Conservation (phyloP, 1,140 invertebrate genomes). For the Drosophila baimaii region DNA sequence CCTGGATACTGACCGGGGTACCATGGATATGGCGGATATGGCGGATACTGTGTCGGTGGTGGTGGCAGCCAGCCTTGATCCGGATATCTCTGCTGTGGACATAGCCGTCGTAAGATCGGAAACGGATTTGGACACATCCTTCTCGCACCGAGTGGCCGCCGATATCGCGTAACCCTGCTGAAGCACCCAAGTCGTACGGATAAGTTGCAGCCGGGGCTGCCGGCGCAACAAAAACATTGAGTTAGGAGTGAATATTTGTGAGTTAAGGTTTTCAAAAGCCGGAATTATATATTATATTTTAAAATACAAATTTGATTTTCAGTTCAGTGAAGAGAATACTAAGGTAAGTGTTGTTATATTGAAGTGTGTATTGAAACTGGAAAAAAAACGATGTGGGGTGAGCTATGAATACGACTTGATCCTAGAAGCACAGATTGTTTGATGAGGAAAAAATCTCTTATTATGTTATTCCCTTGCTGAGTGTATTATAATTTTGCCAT, state of each 20-base stretch:
- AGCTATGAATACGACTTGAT: not conserved
- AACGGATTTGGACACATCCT: conserved; percentile 34
- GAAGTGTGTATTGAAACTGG: conserved; percentile 20
- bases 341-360: conserved; percentile 7
- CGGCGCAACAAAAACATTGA: conserved; percentile 46
- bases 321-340: not conserved
- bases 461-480: no score
- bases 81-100: conserved; percentile 3
- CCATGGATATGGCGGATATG: conserved; percentile 28
- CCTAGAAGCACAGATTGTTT: not conserved
- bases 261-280: not conserved
- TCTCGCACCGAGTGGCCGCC: not conserved
- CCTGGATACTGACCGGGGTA: not conserved
- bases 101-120: conserved; percentile 19
- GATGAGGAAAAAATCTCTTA: not conserved
- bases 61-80: not conserved
- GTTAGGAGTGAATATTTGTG: conserved; percentile 3
- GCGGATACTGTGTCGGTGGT: conserved; percentile 1
- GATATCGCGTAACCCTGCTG: not conserved
- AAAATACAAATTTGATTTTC: not conserved
- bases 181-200: not conserved
- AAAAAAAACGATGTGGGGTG: no score
- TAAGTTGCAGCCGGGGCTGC: conserved; percentile 32
- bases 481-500: not conserved
- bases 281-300: not conserved